These are phyloP conservation scores for Paracentrotus lividus DNA, from an alignment of 53 echinoderm and acorn worm species.

Conservation along the genomic window DNA sequence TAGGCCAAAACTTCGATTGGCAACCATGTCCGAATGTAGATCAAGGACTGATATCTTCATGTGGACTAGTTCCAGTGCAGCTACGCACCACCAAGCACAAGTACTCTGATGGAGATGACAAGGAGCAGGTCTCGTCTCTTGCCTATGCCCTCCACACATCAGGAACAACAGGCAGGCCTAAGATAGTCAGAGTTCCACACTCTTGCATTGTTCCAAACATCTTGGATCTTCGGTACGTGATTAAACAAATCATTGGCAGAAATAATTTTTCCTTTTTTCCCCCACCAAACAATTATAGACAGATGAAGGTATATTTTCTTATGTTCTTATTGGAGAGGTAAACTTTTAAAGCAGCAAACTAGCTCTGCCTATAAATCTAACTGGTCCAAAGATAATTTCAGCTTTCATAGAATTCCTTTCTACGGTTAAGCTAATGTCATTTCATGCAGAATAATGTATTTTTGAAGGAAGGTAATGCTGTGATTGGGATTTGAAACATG, in stretches of 20 bases:
- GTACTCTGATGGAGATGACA: background rate
- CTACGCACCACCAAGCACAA: background rate
- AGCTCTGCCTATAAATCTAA: too few species aligned
- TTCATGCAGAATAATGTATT: too few species aligned
- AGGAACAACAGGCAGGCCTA: constrained; percentile 90
- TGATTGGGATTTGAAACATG: too few species aligned
- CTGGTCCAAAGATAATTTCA: too few species aligned
- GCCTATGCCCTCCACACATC: constrained; percentile 96
- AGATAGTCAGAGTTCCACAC: constrained; percentile 90
- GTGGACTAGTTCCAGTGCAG: constrained; percentile 5
- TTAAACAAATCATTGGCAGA: background rate
- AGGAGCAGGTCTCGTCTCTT: constrained; percentile 15
- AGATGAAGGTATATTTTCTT: background rate
- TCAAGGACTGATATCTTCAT: background rate
- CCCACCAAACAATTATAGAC: too few species aligned
- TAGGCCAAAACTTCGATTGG: constrained; percentile 60
- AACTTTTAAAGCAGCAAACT: too few species aligned
- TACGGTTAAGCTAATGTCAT: too few species aligned
- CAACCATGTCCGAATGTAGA: background rate
- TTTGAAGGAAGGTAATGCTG: too few species aligned
- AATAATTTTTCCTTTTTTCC: background rate
- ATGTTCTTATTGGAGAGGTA: background rate
- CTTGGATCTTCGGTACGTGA: constrained; percentile 78
- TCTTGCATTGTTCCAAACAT: constrained; percentile 91
- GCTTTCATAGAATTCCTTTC: too few species aligned